Evolutionary conservation across 2,888 invertebrate species (phyloP).

Genomic region (Sphecodes monilicornis): DNA sequence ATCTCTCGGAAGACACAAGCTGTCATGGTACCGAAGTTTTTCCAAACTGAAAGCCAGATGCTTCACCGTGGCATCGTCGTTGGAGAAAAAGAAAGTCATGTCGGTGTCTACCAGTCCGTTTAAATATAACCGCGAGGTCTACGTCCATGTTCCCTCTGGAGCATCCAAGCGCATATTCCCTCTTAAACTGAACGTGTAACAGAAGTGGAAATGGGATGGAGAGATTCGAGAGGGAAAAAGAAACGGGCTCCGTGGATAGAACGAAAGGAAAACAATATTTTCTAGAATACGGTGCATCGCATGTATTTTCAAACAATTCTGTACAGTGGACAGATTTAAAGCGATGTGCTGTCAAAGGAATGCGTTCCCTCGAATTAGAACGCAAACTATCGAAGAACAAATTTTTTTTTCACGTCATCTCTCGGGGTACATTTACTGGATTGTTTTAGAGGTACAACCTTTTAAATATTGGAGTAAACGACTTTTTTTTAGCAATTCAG

Average conservation of each 20-base stretch:
- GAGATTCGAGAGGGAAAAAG: not conserved
- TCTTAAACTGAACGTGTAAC: conserved; percentile 35
- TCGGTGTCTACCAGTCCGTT: conserved; percentile 75
- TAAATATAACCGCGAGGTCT: conserved; percentile 79
- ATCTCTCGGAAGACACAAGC: conserved; percentile 12
- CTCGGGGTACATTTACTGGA: not conserved
- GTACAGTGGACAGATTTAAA: conserved; percentile 18
- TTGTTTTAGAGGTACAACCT: not conserved
- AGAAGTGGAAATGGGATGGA: conserved; percentile 7
- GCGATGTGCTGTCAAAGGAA: not conserved
- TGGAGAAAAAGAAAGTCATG: conserved; percentile 60
- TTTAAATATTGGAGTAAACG: too few relatives aligned
- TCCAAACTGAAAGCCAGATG: conserved; percentile 48
- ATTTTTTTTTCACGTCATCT: not conserved
- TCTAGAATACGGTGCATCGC: conserved; percentile 13
- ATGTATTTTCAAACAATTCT: conserved; percentile 22
- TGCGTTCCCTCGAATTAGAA: not conserved
- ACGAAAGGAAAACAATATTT: conserved; percentile 46
- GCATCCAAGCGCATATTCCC: conserved; percentile 57
- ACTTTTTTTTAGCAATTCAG: too few relatives aligned
- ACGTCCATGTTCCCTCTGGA: conserved; percentile 69
- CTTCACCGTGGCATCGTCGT: conserved; percentile 37
- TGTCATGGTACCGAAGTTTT: conserved; percentile 52
- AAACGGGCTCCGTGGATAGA: conserved; percentile 23
- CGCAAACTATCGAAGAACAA: not conserved